Percentiles rank a stretch among this genome's conserved stretches.
These are phyloP conservation scores for Plutomurus gul DNA, from an alignment of 1,140 invertebrate species.

Conservation along the genomic window DNA sequence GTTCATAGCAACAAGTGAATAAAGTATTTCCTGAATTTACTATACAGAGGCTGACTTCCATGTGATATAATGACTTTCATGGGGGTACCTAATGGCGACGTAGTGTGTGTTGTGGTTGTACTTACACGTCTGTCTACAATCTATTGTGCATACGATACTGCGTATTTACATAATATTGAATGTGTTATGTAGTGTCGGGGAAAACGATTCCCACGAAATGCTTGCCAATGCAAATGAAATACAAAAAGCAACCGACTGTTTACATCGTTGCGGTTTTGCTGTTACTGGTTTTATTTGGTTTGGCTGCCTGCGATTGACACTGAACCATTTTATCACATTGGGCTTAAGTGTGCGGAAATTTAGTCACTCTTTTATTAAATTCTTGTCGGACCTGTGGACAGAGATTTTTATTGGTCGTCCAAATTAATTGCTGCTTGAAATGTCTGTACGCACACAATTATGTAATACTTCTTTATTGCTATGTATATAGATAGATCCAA, in stretches of 20 bases:
- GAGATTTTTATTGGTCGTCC: no score
- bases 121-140: background rate
- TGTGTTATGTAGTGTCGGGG: background rate
- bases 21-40: slow-evolving; percentile 4
- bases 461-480: no score
- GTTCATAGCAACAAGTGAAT: slow-evolving; percentile 4
- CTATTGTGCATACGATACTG: background rate
- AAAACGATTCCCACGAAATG: background rate
- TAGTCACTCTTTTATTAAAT: background rate
- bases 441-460: no score
- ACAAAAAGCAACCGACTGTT: background rate
- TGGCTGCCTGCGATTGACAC: no score
- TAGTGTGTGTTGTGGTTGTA: background rate
- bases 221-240: background rate
- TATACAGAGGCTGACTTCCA: background rate
- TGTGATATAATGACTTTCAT: slow-evolving; percentile 13
- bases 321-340: slow-evolving; percentile 9
- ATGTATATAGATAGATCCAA: no score
- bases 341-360: no score
- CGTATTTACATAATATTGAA: no score
- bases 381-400: no score
- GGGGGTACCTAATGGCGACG: background rate
- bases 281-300: background rate
- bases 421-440: no score
- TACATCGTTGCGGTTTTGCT: background rate